Evolutionary conservation across 2,888 invertebrate species (phyloP).

Genomic region (Drosophila differens): DNA sequence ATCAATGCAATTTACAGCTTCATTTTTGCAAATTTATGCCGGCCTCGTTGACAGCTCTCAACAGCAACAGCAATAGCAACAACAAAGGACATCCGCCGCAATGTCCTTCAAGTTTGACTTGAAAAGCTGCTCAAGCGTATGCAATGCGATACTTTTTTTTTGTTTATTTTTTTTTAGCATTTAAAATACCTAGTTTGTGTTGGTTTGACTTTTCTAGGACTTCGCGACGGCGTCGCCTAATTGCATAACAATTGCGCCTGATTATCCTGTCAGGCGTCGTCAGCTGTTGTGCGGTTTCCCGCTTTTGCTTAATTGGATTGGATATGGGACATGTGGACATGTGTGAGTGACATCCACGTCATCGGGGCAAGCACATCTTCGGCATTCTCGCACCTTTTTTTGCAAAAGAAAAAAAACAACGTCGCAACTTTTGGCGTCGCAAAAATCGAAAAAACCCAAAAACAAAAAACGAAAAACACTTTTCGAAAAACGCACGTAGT

Average conservation of each 20-base stretch:
- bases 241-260: constrained; percentile 79
- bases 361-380: constrained; percentile 30
- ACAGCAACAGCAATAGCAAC: constrained; percentile 21
- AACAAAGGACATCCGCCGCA: constrained; percentile 40
- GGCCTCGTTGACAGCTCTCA: constrained; percentile 62
- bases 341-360: constrained; percentile 75
- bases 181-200: constrained; percentile 54
- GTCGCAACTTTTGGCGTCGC: constrained; percentile 50
- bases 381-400: constrained; percentile 63
- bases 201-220: constrained; percentile 68
- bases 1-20: constrained; percentile 80
- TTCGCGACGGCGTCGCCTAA: constrained; percentile 64
- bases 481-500: constrained; percentile 35
- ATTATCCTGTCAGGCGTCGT: constrained; percentile 75
- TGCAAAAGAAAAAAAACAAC: constrained; percentile 26
- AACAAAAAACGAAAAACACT: neutral
- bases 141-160: constrained; percentile 72
- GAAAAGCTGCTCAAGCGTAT: constrained; percentile 73
- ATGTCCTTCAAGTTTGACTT: constrained; percentile 71
- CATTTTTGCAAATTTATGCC: constrained; percentile 73
- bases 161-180: constrained; percentile 25
- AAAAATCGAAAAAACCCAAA: constrained; percentile 3
- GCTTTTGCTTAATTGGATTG: constrained; percentile 79
- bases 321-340: constrained; percentile 3
- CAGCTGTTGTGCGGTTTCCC: constrained; percentile 76